These are phyloP conservation scores for Platycheirus rosarum DNA, from an alignment of 2,888 invertebrate genomes.

Conservation along the genomic window DNA sequence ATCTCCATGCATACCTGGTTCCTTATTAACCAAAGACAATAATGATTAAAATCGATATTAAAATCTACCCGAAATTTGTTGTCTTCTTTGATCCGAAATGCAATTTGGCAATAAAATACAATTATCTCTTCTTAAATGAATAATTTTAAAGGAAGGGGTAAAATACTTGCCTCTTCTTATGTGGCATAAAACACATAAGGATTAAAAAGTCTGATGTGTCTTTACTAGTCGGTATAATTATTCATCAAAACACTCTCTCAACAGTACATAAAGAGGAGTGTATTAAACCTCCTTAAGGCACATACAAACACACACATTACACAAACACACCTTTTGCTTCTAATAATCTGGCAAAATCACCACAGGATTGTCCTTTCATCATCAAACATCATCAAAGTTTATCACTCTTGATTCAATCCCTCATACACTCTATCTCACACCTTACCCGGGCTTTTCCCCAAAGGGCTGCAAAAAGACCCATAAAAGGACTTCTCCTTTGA, in stretches of 20 bases:
- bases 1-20: not conserved
- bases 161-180: not conserved
- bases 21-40: not conserved
- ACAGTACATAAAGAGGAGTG: conserved; percentile 47
- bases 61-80: not conserved
- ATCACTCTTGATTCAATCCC: conserved; percentile 53
- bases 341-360: conserved; percentile 23
- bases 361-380: conserved; percentile 46
- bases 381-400: conserved; percentile 57
- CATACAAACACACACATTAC: not conserved
- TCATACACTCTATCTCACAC: not conserved
- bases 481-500: conserved; percentile 12
- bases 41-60: conserved; percentile 28
- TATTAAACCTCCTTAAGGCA: conserved; percentile 16
- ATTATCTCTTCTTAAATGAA: conserved; percentile 3
- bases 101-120: conserved; percentile 16
- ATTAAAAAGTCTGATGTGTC: not conserved
- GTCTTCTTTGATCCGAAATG: not conserved
- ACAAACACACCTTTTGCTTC: not conserved
- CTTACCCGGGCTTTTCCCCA: not conserved
- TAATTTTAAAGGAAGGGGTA: not conserved
- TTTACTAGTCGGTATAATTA: conserved; percentile 39
- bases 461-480: conserved; percentile 3
- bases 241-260: conserved; percentile 52
- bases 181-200: conserved; percentile 1